Evolutionary conservation across 2,888 invertebrate genomes (phyloP).

Genomic region (Chironomus riparius): DNA sequence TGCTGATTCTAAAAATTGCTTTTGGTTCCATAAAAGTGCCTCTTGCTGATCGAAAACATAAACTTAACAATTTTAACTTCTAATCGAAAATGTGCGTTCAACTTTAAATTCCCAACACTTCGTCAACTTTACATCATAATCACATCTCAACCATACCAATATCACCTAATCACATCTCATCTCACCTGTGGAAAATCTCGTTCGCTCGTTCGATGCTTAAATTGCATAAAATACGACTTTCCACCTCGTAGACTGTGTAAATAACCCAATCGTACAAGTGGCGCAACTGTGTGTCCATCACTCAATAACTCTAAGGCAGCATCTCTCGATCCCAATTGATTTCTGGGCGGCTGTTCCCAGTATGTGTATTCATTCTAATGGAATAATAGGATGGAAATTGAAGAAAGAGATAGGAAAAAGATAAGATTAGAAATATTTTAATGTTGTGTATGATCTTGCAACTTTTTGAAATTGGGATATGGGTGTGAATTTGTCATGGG

Average conservation of each 20-base stretch:
- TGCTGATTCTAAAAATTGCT: too few species aligned
- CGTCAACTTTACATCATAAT: not conserved
- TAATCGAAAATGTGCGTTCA: too few species aligned
- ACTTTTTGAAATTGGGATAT: too few species aligned
- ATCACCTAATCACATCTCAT: not conserved
- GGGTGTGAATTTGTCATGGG: too few species aligned
- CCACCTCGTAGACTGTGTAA: constrained; percentile 71
- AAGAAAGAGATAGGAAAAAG: not conserved
- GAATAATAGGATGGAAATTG: not conserved
- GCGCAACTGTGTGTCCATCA: constrained; percentile 86
- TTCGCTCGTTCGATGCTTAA: constrained; percentile 75
- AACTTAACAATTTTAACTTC: too few species aligned
- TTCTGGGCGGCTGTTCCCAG: constrained; percentile 84
- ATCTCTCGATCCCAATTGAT: constrained; percentile 76
- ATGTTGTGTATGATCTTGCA: too few species aligned
- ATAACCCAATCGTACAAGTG: constrained; percentile 61
- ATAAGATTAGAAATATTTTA: not conserved
- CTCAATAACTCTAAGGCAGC: constrained; percentile 78
- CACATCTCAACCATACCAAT: too few species aligned
- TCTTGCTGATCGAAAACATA: too few species aligned
- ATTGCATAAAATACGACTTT: constrained; percentile 78
- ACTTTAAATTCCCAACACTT: too few species aligned
- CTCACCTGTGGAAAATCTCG: constrained; percentile 67
- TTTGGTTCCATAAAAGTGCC: too few species aligned
- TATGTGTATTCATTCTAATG: constrained; percentile 87